Conservation (phyloP, 23 tunicate species). For the Phallusia fumigata region DNA sequence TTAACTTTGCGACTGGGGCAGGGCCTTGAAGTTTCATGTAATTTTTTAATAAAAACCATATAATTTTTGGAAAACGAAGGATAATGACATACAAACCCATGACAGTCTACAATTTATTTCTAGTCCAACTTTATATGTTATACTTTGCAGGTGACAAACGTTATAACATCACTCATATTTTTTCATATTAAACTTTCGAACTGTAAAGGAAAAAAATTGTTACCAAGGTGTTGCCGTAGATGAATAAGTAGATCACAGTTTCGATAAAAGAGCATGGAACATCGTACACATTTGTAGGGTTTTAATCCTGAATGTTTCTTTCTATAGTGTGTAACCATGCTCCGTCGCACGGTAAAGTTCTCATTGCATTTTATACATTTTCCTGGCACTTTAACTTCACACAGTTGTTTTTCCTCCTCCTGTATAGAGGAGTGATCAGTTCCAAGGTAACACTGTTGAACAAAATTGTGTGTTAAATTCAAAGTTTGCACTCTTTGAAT, state of each 20-base stretch:
- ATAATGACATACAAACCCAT: too few relatives aligned
- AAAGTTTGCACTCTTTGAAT: too few relatives aligned
- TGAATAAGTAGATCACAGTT: conserved; percentile 50
- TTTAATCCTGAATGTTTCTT: conserved; percentile 26
- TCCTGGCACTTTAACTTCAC: conserved; percentile 27
- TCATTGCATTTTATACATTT: conserved; percentile 40
- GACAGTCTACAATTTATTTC: too few relatives aligned
- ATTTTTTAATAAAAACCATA: too few relatives aligned
- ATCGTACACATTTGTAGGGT: conserved; percentile 57
- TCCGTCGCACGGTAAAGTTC: conserved; percentile 11
- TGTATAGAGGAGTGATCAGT: conserved; percentile 38
- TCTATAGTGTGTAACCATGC: conserved; percentile 45
- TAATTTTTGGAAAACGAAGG: background rate
- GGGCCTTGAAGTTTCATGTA: too few relatives aligned
- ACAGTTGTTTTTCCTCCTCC: conserved; percentile 21
- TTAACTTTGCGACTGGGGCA: too few relatives aligned
- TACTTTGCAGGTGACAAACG: too few relatives aligned
- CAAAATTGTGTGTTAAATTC: too few relatives aligned
- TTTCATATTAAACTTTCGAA: too few relatives aligned
- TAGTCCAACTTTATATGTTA: too few relatives aligned
- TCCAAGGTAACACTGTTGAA: conserved; percentile 42
- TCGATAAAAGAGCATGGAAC: conserved; percentile 32
- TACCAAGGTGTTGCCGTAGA: conserved; percentile 51
- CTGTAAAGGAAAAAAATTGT: background rate
- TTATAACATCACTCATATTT: too few relatives aligned